phyloP scores from a whole-genome alignment of 2,888 invertebrate species.

The Torymus texanus region DNA sequence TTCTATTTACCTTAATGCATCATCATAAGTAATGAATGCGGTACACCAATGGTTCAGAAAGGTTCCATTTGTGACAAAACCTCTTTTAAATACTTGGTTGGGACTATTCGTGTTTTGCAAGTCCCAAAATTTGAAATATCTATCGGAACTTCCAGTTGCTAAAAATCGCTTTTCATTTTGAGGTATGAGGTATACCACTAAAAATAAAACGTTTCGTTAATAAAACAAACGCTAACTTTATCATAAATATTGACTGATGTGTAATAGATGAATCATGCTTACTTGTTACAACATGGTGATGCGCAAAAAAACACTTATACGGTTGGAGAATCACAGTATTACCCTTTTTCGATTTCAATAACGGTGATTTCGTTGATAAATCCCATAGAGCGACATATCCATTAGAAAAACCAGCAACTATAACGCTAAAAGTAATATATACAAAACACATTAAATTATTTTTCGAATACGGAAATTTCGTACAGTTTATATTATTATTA shows the following conservation, averaged over 20 bases:
- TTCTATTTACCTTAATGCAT: slow-evolving; percentile 71
- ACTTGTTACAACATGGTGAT: slow-evolving; percentile 80
- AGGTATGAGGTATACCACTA: slow-evolving; percentile 75
- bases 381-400: slow-evolving; percentile 83
- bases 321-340: slow-evolving; percentile 77
- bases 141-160: slow-evolving; percentile 82
- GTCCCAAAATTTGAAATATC: slow-evolving; percentile 84
- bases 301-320: slow-evolving; percentile 79
- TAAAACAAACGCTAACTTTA: neutral
- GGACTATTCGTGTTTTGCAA: slow-evolving; percentile 76
- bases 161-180: slow-evolving; percentile 80
- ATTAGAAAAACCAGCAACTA: slow-evolving; percentile 83
- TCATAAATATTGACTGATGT: neutral
- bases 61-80: slow-evolving; percentile 75
- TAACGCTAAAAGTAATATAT: slow-evolving; percentile 64
- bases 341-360: slow-evolving; percentile 74
- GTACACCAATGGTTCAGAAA: slow-evolving; percentile 78
- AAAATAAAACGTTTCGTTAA: slow-evolving; percentile 32
- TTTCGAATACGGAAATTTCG: neutral
- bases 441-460: neutral
- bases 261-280: slow-evolving; percentile 56
- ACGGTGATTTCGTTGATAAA: slow-evolving; percentile 76
- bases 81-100: slow-evolving; percentile 71
- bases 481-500: slow-evolving; percentile 19
- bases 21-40: slow-evolving; percentile 74